These are phyloP conservation scores for Tachina fera DNA, from an alignment of 2,888 invertebrate species.

Conservation along the genomic window DNA sequence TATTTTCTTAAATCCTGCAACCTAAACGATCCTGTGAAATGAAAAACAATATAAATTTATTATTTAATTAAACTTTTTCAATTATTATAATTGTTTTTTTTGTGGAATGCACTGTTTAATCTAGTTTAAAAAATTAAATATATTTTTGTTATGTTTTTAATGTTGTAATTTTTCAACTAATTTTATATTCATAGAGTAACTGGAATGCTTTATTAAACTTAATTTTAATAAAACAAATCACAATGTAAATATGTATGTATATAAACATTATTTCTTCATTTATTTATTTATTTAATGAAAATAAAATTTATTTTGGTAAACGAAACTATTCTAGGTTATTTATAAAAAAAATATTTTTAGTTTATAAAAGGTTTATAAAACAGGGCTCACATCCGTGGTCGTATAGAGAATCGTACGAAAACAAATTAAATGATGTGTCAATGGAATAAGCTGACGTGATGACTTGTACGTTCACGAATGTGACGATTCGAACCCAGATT, in stretches of 20 bases:
- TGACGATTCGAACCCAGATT: no score
- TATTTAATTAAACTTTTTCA: constrained; percentile 40
- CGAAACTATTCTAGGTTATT: no score
- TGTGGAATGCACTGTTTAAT: constrained; percentile 67
- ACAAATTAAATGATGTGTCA: no score
- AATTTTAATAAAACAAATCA: constrained; percentile 25
- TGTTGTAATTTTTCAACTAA: constrained; percentile 38
- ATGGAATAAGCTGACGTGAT: no score
- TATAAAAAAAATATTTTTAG: no score
- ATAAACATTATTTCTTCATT: constrained; percentile 11
- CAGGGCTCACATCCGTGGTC: no score
- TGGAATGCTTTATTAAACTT: constrained; percentile 68
- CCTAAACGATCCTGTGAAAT: constrained; percentile 37
- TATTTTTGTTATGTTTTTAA: constrained; percentile 39
- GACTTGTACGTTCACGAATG: no score
- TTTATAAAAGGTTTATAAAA: no score
- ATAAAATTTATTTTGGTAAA: no score
- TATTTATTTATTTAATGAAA: constrained; percentile 18
- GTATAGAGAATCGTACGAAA: no score
- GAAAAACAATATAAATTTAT: constrained; percentile 43
- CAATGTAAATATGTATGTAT: constrained; percentile 2
- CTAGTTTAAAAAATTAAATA: constrained; percentile 30
- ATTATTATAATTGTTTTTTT: constrained; percentile 58
- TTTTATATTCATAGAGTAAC: constrained; percentile 63
- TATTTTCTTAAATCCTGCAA: constrained; percentile 43